Evolutionary conservation across 2,888 invertebrate genomes (phyloP), one percentile per base, ranked within the genome.

Genomic region (Orthosia gothica): DNA sequence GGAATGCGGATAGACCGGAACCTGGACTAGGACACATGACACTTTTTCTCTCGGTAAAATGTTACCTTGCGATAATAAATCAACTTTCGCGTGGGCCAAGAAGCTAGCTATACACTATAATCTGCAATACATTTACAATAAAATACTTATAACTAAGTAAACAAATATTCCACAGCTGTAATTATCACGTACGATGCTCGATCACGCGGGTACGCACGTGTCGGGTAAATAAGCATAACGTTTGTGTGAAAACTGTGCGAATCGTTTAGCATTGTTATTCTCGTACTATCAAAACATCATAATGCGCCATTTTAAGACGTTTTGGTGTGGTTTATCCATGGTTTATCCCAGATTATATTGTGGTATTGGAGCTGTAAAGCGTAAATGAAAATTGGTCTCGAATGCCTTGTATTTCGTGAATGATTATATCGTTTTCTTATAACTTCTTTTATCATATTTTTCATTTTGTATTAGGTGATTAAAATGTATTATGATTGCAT

Each of bases 121-220:
- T 40, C 40, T 23, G 40, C 26, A 70, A 64, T 54, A 64, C 45
- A 16, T 54, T 52, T 40, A 23, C 47, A 70, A 23, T 66, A 5
- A 12, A 54, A 66, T 61, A 54, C 26, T 68, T 64, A 57, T 55
- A 58, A 18, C 54, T 54, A 16, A 32, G 5, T 58, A 45, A 58
- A 59, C 50, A 81, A 81, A 80, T 76, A 81, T 59, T 55, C 50
- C 58, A 67, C 32, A 26, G 54, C 66, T 70, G 58, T 50, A 59
- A 72, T 77, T 65, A 82, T 62, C 68, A 68, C 32, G 63, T 62
- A 26, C n/a, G 63, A 66, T 81, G 55, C 13, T 26, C 20, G 77
- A 72, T 81, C 82, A 81, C 80, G 82, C 26, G 57, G 32, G n/a
- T 18, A 7, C 52, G 57, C 72, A 72, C 82, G 82, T 81, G 78